Conservation (phyloP, 2,888 invertebrate genomes). For the Himalopsyche japonica region DNA sequence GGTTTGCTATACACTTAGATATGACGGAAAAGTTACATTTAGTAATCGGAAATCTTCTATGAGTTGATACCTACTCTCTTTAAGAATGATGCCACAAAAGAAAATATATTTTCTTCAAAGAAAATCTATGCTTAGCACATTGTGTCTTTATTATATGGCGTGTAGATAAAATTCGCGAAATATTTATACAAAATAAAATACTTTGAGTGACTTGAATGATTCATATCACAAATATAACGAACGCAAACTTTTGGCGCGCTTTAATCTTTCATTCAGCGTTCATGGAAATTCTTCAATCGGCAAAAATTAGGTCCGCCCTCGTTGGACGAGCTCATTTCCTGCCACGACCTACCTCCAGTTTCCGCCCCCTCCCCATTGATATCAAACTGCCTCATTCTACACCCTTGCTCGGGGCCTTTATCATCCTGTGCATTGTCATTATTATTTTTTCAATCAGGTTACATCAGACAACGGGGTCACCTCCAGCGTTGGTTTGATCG, state of each 20-base stretch:
- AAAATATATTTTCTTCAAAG: too few relatives aligned
- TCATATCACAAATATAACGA: neutral
- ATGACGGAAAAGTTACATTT: too few relatives aligned
- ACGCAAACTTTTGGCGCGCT: neutral
- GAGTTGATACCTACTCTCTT: too few relatives aligned
- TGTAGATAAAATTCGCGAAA: too few relatives aligned
- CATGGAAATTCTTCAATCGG: neutral
- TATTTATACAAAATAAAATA: too few relatives aligned
- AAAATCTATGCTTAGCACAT: too few relatives aligned
- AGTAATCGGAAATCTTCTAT: too few relatives aligned
- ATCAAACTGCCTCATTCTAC: neutral
- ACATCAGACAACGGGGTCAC: neutral
- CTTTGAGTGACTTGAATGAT: too few relatives aligned
- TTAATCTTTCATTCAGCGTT: neutral
- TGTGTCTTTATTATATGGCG: too few relatives aligned
- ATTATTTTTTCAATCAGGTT: neutral
- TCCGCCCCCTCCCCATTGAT: neutral
- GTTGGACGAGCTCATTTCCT: neutral
- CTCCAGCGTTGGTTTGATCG: neutral
- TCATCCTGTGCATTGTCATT: neutral
- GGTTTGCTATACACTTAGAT: too few relatives aligned
- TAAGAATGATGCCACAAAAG: too few relatives aligned
- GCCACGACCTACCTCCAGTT: neutral
- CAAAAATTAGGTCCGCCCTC: neutral
- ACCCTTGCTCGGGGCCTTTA: neutral